Evolutionary conservation across 1,140 invertebrate species (phyloP).

Genomic region (Parasteatoda tepidariorum): DNA sequence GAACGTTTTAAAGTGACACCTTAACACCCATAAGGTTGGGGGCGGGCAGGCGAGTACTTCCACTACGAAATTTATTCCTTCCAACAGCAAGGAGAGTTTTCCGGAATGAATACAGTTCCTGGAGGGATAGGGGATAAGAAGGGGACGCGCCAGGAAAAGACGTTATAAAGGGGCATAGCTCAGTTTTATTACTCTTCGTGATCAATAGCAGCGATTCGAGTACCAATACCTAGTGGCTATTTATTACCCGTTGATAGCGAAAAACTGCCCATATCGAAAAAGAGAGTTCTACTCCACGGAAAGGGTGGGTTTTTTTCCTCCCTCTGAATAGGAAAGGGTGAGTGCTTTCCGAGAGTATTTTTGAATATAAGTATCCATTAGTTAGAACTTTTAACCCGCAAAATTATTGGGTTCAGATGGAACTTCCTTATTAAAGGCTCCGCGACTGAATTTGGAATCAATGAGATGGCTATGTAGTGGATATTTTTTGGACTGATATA

Average conservation of each 20-base stretch:
- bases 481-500: too few species aligned
- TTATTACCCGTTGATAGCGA: slow-evolving; percentile 53
- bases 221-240: slow-evolving; percentile 48
- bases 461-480: too few species aligned
- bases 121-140: neutral
- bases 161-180: slow-evolving; percentile 36
- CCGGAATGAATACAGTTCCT: slow-evolving; percentile 18
- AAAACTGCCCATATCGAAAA: slow-evolving; percentile 29
- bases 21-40: slow-evolving; percentile 27
- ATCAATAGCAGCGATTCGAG: slow-evolving; percentile 47
- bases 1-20: slow-evolving; percentile 43
- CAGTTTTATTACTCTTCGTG: slow-evolving; percentile 49
- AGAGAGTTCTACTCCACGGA: neutral
- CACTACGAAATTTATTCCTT: slow-evolving; percentile 28
- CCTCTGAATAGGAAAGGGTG: neutral
- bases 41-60: neutral
- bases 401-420: too few species aligned
- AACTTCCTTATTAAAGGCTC: too few species aligned
- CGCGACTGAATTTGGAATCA: too few species aligned
- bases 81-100: neutral
- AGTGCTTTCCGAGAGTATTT: too few species aligned
- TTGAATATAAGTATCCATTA: too few species aligned
- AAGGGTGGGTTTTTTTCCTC: neutral
- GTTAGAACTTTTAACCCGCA: too few species aligned
- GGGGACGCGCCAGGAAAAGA: neutral